Evolutionary conservation across 2,888 invertebrate species (phyloP).

Genomic region (Gasteruption jaculator): DNA sequence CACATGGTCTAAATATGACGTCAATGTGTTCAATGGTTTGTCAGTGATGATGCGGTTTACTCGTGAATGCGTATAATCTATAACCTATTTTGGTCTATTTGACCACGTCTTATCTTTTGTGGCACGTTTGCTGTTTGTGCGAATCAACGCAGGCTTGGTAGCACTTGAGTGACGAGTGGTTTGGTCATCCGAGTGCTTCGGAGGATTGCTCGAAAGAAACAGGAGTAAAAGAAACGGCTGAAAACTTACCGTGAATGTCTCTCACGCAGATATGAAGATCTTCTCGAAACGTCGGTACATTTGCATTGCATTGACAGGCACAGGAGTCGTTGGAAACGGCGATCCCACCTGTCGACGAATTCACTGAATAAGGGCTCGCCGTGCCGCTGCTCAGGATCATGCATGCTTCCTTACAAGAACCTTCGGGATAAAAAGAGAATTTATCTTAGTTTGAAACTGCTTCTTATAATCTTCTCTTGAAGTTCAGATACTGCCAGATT

Average conservation of each 20-base stretch:
- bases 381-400: conserved; percentile 67
- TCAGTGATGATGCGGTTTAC: too few species aligned
- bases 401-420: conserved; percentile 59
- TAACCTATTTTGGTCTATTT: too few species aligned
- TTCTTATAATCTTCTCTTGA: not conserved
- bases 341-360: conserved; percentile 49
- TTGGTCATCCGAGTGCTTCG: not conserved
- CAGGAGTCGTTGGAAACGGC: conserved; percentile 55
- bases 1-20: too few species aligned
- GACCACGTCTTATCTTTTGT: too few species aligned
- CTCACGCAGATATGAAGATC: conserved; percentile 81
- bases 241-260: conserved; percentile 72
- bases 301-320: conserved; percentile 73
- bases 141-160: too few species aligned
- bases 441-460: not conserved
- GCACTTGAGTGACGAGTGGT: too few species aligned
- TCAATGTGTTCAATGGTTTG: too few species aligned
- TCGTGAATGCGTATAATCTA: too few species aligned
- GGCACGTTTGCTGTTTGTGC: too few species aligned
- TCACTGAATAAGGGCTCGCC: conserved; percentile 53
- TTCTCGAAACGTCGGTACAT: conserved; percentile 76
- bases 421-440: conserved; percentile 28
- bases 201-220: conserved; percentile 1
- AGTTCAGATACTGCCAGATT: too few species aligned
- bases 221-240: too few species aligned